phyloP scores from a whole-genome alignment of 1,140 invertebrate species.

The Bilobella aurantiaca region DNA sequence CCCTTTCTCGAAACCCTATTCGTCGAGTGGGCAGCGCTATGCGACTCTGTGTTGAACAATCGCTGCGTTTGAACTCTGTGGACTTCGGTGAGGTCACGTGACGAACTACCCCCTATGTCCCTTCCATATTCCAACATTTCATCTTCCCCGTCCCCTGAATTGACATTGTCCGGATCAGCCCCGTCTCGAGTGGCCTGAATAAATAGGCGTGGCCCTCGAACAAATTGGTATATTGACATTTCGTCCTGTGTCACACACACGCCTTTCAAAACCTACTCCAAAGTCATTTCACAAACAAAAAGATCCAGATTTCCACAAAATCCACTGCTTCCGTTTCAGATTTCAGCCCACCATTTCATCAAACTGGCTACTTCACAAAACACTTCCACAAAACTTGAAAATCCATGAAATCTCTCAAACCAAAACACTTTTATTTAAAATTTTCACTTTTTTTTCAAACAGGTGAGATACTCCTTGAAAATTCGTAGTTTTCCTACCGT shows the following conservation, averaged over 20 bases:
- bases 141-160: conserved; percentile 32
- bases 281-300: too few species aligned
- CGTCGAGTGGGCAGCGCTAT: conserved; percentile 50
- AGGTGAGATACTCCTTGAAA: too few species aligned
- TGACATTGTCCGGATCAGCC: conserved; percentile 47
- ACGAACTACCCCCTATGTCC: conserved; percentile 34
- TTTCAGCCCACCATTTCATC: too few species aligned
- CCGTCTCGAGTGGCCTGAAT: conserved; percentile 63
- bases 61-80: conserved; percentile 70
- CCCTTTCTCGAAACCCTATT: conserved; percentile 55
- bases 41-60: conserved; percentile 66
- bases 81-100: conserved; percentile 49
- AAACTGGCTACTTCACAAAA: too few species aligned
- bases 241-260: conserved; percentile 6
- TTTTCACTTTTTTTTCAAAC: too few species aligned
- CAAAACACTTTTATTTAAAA: too few species aligned
- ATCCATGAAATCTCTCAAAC: too few species aligned
- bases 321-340: too few species aligned
- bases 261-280: neutral
- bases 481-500: too few species aligned
- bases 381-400: too few species aligned
- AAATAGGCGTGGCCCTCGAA: conserved; percentile 55
- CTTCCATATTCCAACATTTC: conserved; percentile 37
- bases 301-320: too few species aligned
- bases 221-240: conserved; percentile 41